These are phyloP conservation scores for Oasisia sp. DNA, from an alignment of 2,888 invertebrate species.

Conservation along the genomic window DNA sequence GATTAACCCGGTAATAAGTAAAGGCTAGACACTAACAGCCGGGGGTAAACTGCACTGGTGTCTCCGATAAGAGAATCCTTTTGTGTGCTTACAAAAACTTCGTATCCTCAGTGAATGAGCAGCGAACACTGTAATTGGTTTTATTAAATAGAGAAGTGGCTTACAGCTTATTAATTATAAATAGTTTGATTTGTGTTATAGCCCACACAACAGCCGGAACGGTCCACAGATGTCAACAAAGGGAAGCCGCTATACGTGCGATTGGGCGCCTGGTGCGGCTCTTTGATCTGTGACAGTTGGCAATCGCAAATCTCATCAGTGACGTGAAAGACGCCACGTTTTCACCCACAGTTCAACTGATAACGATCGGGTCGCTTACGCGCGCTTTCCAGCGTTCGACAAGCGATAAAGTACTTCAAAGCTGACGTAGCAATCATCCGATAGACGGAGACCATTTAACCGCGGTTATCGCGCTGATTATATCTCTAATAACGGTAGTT, in stretches of 20 bases:
- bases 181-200: not conserved
- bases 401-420: not conserved
- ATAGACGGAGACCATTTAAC: not conserved
- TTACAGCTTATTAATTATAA: slow-evolving; percentile 11
- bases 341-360: slow-evolving; percentile 1
- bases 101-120: not conserved
- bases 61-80: not conserved
- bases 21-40: not conserved
- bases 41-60: not conserved
- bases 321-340: not conserved
- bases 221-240: slow-evolving; percentile 3
- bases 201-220: not conserved
- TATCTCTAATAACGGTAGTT: slow-evolving; percentile 5
- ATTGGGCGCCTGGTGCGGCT: not conserved
- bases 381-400: slow-evolving; percentile 17
- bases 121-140: not conserved
- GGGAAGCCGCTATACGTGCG: not conserved
- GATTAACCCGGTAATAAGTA: not conserved
- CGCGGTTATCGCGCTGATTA: not conserved
- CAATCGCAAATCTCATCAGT: not conserved
- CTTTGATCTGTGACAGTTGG: slow-evolving; percentile 6
- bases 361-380: not conserved
- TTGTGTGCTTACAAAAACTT: not conserved
- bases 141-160: slow-evolving; percentile 12
- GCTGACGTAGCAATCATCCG: not conserved